Conservation (phyloP, 2,888 invertebrate genomes). For the Diplazon laetatorius region DNA sequence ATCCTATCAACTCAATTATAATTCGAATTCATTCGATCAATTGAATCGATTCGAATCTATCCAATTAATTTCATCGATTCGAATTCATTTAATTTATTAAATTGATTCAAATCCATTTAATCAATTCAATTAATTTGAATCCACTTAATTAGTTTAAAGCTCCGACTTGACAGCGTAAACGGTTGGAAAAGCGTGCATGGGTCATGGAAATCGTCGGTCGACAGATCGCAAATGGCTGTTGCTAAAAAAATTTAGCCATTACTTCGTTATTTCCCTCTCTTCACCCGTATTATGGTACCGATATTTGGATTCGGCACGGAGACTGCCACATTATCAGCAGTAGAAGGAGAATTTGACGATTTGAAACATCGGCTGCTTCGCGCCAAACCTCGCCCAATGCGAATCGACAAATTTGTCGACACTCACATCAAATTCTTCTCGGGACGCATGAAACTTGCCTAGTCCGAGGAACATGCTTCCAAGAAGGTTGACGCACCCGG, state of each 20-base stretch:
- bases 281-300: neutral
- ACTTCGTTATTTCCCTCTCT: neutral
- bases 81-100: too few species aligned
- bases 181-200: slow-evolving; percentile 92
- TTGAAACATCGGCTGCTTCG: slow-evolving; percentile 43
- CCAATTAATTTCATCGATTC: too few species aligned
- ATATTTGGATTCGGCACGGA: slow-evolving; percentile 32
- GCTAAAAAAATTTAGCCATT: neutral
- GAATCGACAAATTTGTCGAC: slow-evolving; percentile 50
- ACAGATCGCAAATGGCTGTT: slow-evolving; percentile 86
- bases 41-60: too few species aligned
- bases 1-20: too few species aligned
- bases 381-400: slow-evolving; percentile 42
- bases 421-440: slow-evolving; percentile 38
- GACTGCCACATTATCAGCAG: slow-evolving; percentile 46
- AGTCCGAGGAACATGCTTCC: slow-evolving; percentile 24
- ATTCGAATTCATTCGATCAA: too few species aligned
- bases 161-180: slow-evolving; percentile 88
- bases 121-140: too few species aligned
- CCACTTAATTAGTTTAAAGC: too few species aligned
- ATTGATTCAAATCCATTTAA: too few species aligned
- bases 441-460: slow-evolving; percentile 46
- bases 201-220: slow-evolving; percentile 92
- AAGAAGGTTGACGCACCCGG: neutral
- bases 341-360: slow-evolving; percentile 49